Base-by-base conservation (phyloP, 2,113 vertebrate species). In the Lophotis ruficrista region DNA sequence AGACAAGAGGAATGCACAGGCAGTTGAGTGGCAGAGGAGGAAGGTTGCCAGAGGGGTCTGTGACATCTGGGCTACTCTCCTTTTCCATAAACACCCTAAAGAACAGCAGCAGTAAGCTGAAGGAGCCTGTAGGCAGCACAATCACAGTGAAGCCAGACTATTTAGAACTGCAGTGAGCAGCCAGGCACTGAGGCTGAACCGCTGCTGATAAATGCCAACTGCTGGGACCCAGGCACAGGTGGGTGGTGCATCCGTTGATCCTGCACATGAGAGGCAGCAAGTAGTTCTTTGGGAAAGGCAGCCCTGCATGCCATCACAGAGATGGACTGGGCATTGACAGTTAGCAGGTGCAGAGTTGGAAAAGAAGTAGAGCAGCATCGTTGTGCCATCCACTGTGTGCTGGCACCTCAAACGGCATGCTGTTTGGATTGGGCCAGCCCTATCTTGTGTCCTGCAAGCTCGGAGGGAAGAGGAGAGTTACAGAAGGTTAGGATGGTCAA, bases 321-420 rank as follows among this genome's bases (percentile, higher is more conserved):
- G 35, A 23, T 23, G 24, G 25, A 10, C 57, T 19, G 58, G 16
- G n/a, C 56, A 53, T 12, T 14, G 22, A 15, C 19, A 41, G 7
- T 65, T 83, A 24, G 5, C 0, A 0, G 24, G 14, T 17, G n/a
- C 57, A 86, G n/a, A 35, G 45, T 0, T 1, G 20, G 21, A 12
- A 56, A 27, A 56, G 37, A 12, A 48, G 33, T 2, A 31, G 9
- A 69, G 66, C 48, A 35, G 21, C 31, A 14, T 12, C 3, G 0
- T 35, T 69, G 35, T 61, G 41, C 23, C 51, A 28, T 47, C 16
- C 22, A 12, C 4, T 30, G 27, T 56, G 21, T 66, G 33, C 47
- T 1, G 1, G 47, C 61, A 66, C 35, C 20, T 61, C 61, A 51
- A 13, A n/a, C 0, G 1, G 22, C 1, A 0, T 66, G 58, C 22